These are phyloP conservation scores for Euplagia quadripunctaria DNA, from an alignment of 2,888 invertebrate species.

Conservation along the genomic window DNA sequence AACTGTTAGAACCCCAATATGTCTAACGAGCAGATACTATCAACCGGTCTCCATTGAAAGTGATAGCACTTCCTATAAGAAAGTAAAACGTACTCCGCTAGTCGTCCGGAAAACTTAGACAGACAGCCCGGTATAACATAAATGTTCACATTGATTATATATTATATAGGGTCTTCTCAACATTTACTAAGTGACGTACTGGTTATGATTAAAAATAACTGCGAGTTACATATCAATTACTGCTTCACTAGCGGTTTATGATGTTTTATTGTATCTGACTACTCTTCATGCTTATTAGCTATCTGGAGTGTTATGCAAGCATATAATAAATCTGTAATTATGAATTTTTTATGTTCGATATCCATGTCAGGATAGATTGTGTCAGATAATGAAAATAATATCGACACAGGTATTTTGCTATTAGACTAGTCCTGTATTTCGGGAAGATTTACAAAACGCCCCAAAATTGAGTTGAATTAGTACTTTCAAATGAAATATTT, in stretches of 20 bases:
- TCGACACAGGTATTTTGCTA: background rate
- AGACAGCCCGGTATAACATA: slow-evolving; percentile 57
- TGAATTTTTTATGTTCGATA: slow-evolving; percentile 45
- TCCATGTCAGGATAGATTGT: background rate
- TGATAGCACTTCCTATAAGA: slow-evolving; percentile 86
- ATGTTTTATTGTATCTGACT: slow-evolving; percentile 61
- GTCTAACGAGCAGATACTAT: slow-evolving; percentile 63
- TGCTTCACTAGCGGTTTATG: slow-evolving; percentile 59
- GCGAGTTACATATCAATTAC: slow-evolving; percentile 53
- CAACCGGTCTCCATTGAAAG: slow-evolving; percentile 85
- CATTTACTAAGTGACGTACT: slow-evolving; percentile 42
- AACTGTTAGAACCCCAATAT: slow-evolving; percentile 45
- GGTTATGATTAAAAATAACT: slow-evolving; percentile 54
- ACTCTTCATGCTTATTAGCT: slow-evolving; percentile 56
- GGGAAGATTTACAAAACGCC: background rate
- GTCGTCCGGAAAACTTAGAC: slow-evolving; percentile 74
- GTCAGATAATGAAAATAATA: background rate
- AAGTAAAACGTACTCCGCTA: slow-evolving; percentile 81
- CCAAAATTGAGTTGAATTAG: background rate
- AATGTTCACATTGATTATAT: slow-evolving; percentile 41
- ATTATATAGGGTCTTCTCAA: slow-evolving; percentile 37
- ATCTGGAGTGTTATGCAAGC: slow-evolving; percentile 60
- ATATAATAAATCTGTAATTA: slow-evolving; percentile 59
- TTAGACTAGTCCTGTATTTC: background rate
- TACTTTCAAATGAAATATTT: background rate